These are phyloP conservation scores for Tachypleus tridentatus DNA, from an alignment of 1,140 invertebrate genomes.

Conservation along the genomic window DNA sequence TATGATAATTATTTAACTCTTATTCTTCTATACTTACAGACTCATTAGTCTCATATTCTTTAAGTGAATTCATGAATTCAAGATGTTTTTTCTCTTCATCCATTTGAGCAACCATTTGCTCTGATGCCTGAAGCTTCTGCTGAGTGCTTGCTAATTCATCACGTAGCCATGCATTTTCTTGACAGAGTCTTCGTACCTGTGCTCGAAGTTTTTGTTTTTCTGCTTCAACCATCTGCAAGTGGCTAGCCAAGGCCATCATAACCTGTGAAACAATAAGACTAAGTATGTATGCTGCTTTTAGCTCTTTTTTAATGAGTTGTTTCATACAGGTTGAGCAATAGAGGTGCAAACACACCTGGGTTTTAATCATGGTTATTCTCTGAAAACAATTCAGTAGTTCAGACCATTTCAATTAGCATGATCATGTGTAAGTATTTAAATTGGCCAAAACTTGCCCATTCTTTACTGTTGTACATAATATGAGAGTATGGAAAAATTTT, in stretches of 20 bases:
- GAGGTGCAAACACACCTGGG: too few species aligned
- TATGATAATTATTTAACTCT: not conserved
- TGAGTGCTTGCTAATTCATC: conserved; percentile 97
- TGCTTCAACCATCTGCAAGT: conserved; percentile 92
- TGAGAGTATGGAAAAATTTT: too few species aligned
- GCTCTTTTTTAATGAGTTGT: too few species aligned
- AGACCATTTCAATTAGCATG: too few species aligned
- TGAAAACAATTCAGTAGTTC: too few species aligned
- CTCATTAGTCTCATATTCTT: conserved; percentile 82
- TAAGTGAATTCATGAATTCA: conserved; percentile 94
- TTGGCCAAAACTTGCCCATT: too few species aligned
- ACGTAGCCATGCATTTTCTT: conserved; percentile 96
- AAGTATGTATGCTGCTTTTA: not conserved
- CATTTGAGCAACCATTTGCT: conserved; percentile 78
- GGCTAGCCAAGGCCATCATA: conserved; percentile 91
- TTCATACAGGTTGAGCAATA: too few species aligned
- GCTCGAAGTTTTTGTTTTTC: conserved; percentile 98
- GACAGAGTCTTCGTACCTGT: conserved; percentile 64
- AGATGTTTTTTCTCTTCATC: conserved; percentile 98
- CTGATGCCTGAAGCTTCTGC: conserved; percentile 90
- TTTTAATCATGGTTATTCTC: too few species aligned
- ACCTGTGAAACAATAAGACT: conserved; percentile 46
- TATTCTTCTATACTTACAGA: conserved; percentile 36
- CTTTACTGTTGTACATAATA: too few species aligned
- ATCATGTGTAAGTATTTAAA: too few species aligned